These are phyloP conservation scores for Marasmarcha lunaedactyla DNA, from an alignment of 2,888 invertebrate species.

Conservation along the genomic window DNA sequence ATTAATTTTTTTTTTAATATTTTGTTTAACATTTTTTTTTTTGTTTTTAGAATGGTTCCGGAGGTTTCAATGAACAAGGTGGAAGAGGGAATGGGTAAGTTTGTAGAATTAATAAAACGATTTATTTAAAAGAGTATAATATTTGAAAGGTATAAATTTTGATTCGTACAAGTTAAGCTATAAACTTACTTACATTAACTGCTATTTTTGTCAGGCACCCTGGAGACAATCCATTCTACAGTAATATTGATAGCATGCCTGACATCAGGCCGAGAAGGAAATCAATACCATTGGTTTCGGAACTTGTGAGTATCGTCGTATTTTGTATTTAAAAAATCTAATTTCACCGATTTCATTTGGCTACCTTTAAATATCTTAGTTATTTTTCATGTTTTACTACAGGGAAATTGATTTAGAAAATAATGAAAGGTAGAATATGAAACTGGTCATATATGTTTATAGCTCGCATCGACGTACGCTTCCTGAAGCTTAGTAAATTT, in stretches of 20 bases:
- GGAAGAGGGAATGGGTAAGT: slow-evolving; percentile 87
- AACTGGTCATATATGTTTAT: slow-evolving; percentile 60
- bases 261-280: slow-evolving; percentile 97
- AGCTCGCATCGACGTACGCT: slow-evolving; percentile 63
- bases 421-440: slow-evolving; percentile 29
- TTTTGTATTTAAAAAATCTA: slow-evolving; percentile 3
- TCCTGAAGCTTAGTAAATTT: slow-evolving; percentile 61
- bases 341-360: slow-evolving; percentile 41
- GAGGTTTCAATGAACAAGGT: slow-evolving; percentile 81
- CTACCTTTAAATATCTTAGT: slow-evolving; percentile 19
- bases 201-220: slow-evolving; percentile 74
- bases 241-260: slow-evolving; percentile 99
- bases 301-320: slow-evolving; percentile 85
- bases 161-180: too few relatives aligned
- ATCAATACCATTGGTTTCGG: slow-evolving; percentile 97
- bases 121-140: too few relatives aligned
- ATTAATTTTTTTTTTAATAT: slow-evolving; percentile 31
- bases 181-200: too few relatives aligned
- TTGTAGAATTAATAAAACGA: neutral
- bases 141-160: too few relatives aligned
- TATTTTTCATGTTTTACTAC: too few relatives aligned
- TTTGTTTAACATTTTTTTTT: slow-evolving; percentile 64
- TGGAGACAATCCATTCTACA: slow-evolving; percentile 98
- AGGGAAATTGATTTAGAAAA: too few relatives aligned
- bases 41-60: slow-evolving; percentile 88